Evolutionary conservation across 2,888 invertebrate species (phyloP), one percentile per base, ranked within the genome.

Genomic region (Tenthredo scrophulariae): DNA sequence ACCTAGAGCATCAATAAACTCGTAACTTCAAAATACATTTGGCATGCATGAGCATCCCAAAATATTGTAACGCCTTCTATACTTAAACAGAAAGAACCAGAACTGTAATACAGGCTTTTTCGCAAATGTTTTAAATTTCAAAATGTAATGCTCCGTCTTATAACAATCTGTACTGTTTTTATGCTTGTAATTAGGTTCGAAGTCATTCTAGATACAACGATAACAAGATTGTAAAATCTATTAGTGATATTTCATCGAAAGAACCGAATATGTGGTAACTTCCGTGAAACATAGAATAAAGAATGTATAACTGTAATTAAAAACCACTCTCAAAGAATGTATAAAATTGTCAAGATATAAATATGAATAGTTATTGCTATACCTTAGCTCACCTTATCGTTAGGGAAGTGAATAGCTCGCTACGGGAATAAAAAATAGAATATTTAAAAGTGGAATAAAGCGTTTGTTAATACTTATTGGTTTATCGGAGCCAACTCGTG

Each of bases 401-500:
- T 83, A 62, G 13, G 50, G 46, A 67, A 83, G 70, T 18, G n/a
- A 65, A 65, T 43, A 65, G 10, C 40, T 58, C 10, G 22, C 37
- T 80, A 43, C 65, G 40, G n/a, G 46, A 82, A 75, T 26, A 43
- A 33, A 77, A 65, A 80, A 79, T 79, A 70, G 37, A 40, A 80
- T 40, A 37, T 72, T 70, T 33, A 33, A 29, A 85, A 72, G 29
- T 26, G 50, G 10, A 72, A 40, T 65, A 33, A n/a, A 46, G 22
- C 79, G 50, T 26, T 65, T 18, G 18, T 54, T 43, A 85, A 58
- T 62, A 86, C 82, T 82, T 88, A 91, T 87, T 90, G 89, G 72
- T 94, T 94, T 87, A 94, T 94, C 15, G 94, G 94, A 86, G 94
- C 92, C 82, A 94, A 89, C 90, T 94, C 94, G 84, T 93, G 93